Percentiles rank a stretch among this genome's conserved stretches.
These are phyloP conservation scores for Amphiprion ocellaris DNA, from an alignment of 2,113 vertebrate species.

Conservation along the genomic window DNA sequence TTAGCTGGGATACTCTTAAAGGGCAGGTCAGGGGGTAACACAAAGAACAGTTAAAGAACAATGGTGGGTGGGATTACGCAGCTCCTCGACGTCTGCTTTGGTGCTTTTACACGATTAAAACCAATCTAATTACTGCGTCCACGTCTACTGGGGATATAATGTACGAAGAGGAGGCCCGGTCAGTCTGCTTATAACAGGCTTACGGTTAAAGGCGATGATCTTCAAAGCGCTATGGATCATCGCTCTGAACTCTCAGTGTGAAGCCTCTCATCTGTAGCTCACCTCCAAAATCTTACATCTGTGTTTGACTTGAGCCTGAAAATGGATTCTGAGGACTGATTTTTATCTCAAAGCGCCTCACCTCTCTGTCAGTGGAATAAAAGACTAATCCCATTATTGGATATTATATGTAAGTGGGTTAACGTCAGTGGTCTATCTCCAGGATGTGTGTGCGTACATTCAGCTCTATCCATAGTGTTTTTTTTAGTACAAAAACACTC, in stretches of 20 bases:
- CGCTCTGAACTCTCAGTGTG: constrained; percentile 39
- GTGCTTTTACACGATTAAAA: constrained; percentile 60
- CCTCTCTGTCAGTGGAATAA: constrained; percentile 36
- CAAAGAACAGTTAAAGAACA: constrained; percentile 45
- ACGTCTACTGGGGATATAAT: constrained; percentile 30
- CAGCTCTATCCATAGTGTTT: constrained; percentile 1
- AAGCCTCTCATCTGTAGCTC: constrained; percentile 34
- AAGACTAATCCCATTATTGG: constrained; percentile 59
- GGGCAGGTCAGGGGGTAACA: constrained; percentile 33
- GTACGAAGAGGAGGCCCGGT: constrained; percentile 30
- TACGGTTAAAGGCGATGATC: constrained; percentile 39
- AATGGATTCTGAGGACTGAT: constrained; percentile 14
- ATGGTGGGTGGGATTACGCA: constrained; percentile 36
- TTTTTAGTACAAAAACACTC: neutral
- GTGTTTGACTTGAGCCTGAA: constrained; percentile 26
- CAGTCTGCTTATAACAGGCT: constrained; percentile 61
- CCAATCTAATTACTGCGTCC: constrained; percentile 62
- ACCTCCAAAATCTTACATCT: constrained; percentile 32
- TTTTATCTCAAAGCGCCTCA: constrained; percentile 18
- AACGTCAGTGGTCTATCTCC: constrained; percentile 30
- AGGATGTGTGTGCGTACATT: constrained; percentile 24
- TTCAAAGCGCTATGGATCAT: constrained; percentile 37
- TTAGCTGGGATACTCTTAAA: constrained; percentile 28
- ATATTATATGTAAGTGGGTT: constrained; percentile 54
- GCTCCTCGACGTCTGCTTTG: constrained; percentile 48